Evolutionary conservation across 2,797 vertebrate species (phyloP), one percentile per base, ranked within the genome.

Genomic region (Poeciliopsis turneri): DNA sequence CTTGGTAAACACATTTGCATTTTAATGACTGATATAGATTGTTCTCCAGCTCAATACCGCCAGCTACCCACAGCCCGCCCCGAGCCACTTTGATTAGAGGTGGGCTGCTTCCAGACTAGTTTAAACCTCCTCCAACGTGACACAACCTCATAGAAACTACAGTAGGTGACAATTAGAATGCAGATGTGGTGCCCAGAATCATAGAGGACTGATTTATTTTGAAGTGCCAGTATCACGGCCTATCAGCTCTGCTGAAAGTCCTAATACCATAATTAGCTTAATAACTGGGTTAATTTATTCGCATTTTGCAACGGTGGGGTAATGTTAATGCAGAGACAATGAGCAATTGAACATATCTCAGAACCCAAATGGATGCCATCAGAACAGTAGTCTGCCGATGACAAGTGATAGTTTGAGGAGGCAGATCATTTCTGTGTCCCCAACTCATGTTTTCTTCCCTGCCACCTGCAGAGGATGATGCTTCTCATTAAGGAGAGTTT

Each of bases 21-120:
- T 94, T 94, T 94, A 94, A 95, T 93, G 91, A 92, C 87, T 91
- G 88, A 91, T 94, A 93, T 92, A 88, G 94, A 94, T 94, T 90
- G 90, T 90, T 88, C 83, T 84, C 66, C 66, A 77, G 84, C 83
- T 91, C 88, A 46, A 87, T 93, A 92, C 79, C 84, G 8, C 81
- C 87, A 79, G 81, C 84, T 89, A 81, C 83, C 73, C 83, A 84
- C 82, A 77, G 18, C 84, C 79, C 77, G 43, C 71, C 72, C 73
- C 70, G 47, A 73, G 86, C 33, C 25, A 25, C 84, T 75, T 81
- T 76, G 81, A 86, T 82, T 75, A 76, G 84, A 80, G 72, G 78
- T 73, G 71, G 47, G 82, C 84, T 80, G 73, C 77, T 73, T 83
- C 43, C 64, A 77, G 75, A 84, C 74, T 39, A 30, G 74, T 84